Base-by-base conservation (phyloP, 2,797 vertebrate genomes). In the Periparus ater region DNA sequence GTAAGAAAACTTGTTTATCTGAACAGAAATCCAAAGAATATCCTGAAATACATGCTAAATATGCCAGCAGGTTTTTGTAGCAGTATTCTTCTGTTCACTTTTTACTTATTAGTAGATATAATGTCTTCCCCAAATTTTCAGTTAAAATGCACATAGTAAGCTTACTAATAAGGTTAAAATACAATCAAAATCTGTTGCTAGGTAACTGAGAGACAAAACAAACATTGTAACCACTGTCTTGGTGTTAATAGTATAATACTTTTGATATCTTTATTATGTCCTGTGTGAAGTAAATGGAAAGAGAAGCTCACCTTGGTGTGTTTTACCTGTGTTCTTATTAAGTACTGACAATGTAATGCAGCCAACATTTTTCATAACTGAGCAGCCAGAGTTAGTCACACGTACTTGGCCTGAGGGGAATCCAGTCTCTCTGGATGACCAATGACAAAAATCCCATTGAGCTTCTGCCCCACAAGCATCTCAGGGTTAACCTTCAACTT, bases 311-410 rank as follows among this genome's bases (percentile, higher is more conserved):
- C 66, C 67, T 81, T 73, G 34, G 22, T 72, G 65, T 74, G 58
- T 65, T 91, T 89, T 80, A 93, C 62, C 79, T 70, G 25, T 61
- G 86, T 10, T 89, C 50, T 85, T 93, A 88, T 88, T 94, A 86
- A 96, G 47, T 77, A 51, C 91, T 62, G 40, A 63, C 85, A 55
- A 1, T 45, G 48, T 68, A 89, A 74, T 11, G 14, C 58, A 79
- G 67, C 32, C 68, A 91, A 13, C 72, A 67, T 96, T 95, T 82
- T 94, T 91, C 53, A 7, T 79, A 83, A 67, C 55, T 78, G 65
- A 93, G 87, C 82, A 78, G 48, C 38, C 74, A 72, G 38, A 63
- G 75, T 90, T 79, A 95, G 85, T 96, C 91, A 94, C 89, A 81
- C 1, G 0, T 48, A 60, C 51, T 65, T 81, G 82, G 45, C 87